Base-by-base conservation (phyloP, 2,888 invertebrate species). In the Aphodius granarius region DNA sequence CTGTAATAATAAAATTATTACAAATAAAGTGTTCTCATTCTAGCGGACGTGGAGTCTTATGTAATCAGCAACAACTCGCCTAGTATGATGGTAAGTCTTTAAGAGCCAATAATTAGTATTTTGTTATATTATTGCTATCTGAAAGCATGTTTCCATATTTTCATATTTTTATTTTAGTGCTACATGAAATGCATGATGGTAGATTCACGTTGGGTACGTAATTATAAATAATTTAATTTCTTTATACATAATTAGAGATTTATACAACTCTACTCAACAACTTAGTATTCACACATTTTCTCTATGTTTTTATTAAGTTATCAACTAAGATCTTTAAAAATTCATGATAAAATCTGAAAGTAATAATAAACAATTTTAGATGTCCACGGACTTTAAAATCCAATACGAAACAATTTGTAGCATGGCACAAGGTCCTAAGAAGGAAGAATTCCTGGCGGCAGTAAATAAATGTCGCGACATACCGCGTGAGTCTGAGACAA, bases 101-200 rank as follows among this genome's bases (percentile, higher is more conserved):
- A 68, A 68, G 5, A 68, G n/a, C 5, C 18, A 64, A 65, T 3
- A 68, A 68, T 43, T 20, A 65, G n/a, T 66, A 66, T 20, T 20
- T 5, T 20, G 20, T 68, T 19, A 21, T 68, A 21, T 21, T 19
- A 68, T 21, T 68, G 15, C 21, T 68, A 15, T n/a, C n/a, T n/a
- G n/a, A n/a, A n/a, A n/a, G n/a, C n/a, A n/a, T n/a, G n/a, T n/a
- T n/a, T n/a, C n/a, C n/a, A n/a, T n/a, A n/a, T n/a, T n/a, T n/a
- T n/a, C n/a, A n/a, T n/a, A n/a, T n/a, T n/a, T n/a, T 16, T 66
- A 2, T 21, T 68, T 20, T 68, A 68, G 68, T 68, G 68, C 22
- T 68, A 68, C 21, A 68, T 68, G 68, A 68, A 68, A 68, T 68
- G 68, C n/a, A 68, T 68, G 68, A 68, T 68, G 68, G 20, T 68